Base-by-base conservation (phyloP, 2,113 vertebrate genomes). In the Oenanthe oenanthe region DNA sequence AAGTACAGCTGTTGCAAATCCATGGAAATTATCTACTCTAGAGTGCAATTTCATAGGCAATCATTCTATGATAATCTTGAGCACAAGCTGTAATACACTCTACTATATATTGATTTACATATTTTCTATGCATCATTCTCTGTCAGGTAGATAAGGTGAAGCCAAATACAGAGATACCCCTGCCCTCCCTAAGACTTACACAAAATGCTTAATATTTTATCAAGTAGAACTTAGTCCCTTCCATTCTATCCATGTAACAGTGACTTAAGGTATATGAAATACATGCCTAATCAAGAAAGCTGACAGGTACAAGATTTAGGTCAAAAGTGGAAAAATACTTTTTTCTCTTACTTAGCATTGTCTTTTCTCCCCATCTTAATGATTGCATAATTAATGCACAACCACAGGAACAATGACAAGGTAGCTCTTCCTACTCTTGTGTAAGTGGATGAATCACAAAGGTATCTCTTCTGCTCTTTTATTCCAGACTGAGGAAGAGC, bases 111-210 rank as follows among this genome's bases (percentile, higher is more conserved):
- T 73, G 12, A 83, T 56, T 72, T 65, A 65, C 18, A 42, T 20
- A 2, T 83, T 57, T 57, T 50, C 28, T 0, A 0, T 34, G 42
- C 16, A 9, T 42, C 80, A 54, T n/a, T n/a, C 22, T 79, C 25
- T 65, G 43, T 17, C 38, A 70, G 7, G 13, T 7, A 31, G 24
- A 7, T 21, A 65, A 48, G 8, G 24, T 43, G 48, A 82, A 72
- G 22, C 16, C 38, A 0, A 76, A 53, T 10, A 77, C 10, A 73
- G 60, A 73, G 24, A 68, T 26, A 50, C 7, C 3, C 5, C 7
- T 34, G 31, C 50, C 34, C 25, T 89, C 22, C 16, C 15, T 45
- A 7, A 29, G 18, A 70, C 10, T 58, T 65, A 66, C 70, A 61
- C 17, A 73, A 72, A 92, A 85, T 15, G 9, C 15, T n/a, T 42